These are phyloP conservation scores for Leptodirus hochenwartii DNA, from an alignment of 2,888 invertebrate species.

Conservation along the genomic window DNA sequence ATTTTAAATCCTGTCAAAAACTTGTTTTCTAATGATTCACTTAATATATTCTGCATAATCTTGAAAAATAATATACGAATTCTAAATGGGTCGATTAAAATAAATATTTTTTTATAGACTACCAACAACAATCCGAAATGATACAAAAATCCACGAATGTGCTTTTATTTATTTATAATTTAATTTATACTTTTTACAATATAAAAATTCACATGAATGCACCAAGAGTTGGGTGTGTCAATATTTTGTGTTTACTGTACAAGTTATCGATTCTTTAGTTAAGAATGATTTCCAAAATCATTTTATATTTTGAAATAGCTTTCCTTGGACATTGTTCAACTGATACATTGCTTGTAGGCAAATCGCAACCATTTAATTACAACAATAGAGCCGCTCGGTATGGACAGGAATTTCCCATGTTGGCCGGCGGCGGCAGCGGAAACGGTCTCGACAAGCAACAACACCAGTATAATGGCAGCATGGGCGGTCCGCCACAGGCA, in stretches of 20 bases:
- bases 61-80: too few relatives aligned
- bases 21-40: too few relatives aligned
- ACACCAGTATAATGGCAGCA: not conserved
- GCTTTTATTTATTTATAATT: too few relatives aligned
- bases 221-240: not conserved
- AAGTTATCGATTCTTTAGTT: not conserved
- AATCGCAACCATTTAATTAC: conserved; percentile 26
- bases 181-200: too few relatives aligned
- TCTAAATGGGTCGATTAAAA: too few relatives aligned
- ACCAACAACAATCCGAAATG: too few relatives aligned
- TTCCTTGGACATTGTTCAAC: not conserved
- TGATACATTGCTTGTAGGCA: conserved; percentile 16
- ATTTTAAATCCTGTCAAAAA: too few relatives aligned
- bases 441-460: too few relatives aligned
- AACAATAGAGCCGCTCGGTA: conserved; percentile 25
- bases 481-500: not conserved
- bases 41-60: too few relatives aligned
- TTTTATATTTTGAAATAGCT: conserved; percentile 3
- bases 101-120: too few relatives aligned
- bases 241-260: not conserved
- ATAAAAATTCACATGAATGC: too few relatives aligned
- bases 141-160: too few relatives aligned
- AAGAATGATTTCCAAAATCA: not conserved
- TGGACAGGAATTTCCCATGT: conserved; percentile 25
- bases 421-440: conserved; percentile 14